phyloP scores from a whole-genome alignment of 2,888 invertebrate species.

The Mythimna ferrago region DNA sequence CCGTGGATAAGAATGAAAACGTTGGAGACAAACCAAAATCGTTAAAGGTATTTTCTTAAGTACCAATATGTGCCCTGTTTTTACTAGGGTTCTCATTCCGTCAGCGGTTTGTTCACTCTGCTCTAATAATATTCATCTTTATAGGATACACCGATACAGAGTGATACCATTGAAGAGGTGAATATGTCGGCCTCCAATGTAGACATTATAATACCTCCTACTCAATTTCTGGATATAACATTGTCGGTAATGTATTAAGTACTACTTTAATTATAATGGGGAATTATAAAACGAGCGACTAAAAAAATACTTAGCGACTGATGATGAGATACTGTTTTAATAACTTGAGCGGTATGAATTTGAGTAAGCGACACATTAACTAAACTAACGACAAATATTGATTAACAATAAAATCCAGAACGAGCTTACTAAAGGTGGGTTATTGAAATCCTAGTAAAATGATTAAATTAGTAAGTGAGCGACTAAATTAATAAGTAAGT shows the following conservation, averaged over 20 bases:
- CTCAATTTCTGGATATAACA: constrained; percentile 78
- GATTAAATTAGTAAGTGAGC: no score
- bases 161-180: constrained; percentile 73
- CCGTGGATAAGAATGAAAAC: constrained; percentile 45
- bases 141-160: constrained; percentile 51
- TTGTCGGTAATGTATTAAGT: constrained; percentile 58
- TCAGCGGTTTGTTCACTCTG: background rate
- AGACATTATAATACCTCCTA: constrained; percentile 77
- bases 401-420: no score
- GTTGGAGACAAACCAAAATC: constrained; percentile 6
- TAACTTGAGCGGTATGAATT: no score
- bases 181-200: constrained; percentile 66
- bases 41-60: constrained; percentile 16
- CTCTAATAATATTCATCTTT: constrained; percentile 1
- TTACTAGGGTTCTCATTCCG: background rate
- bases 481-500: no score
- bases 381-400: no score
- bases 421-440: no score
- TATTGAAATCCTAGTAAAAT: no score
- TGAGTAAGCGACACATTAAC: no score
- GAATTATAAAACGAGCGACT: no score
- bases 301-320: no score
- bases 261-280: background rate
- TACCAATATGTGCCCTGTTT: background rate
- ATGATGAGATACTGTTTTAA: no score